Conservation (phyloP, 2,113 vertebrate species). For the Fulica atra region DNA sequence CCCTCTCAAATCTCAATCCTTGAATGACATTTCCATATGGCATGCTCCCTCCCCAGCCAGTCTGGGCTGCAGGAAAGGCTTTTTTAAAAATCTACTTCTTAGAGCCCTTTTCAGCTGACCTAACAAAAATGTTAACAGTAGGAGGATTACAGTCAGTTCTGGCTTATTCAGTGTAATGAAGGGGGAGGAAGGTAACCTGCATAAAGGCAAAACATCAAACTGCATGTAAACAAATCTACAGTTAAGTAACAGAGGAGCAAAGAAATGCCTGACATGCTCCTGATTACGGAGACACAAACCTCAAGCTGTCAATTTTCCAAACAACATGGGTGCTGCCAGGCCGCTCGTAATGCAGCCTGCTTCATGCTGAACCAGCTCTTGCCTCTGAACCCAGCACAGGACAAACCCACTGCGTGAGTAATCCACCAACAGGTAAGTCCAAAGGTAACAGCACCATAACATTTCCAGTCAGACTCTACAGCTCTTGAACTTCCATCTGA, state of each 20-base stretch:
- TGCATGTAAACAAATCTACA: background rate
- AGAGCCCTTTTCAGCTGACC: background rate
- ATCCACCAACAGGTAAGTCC: background rate
- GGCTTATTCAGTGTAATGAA: background rate
- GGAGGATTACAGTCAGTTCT: background rate
- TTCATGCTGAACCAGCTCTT: background rate
- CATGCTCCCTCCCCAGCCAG: accelerated
- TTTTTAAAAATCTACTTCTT: background rate
- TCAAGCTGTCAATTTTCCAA: background rate
- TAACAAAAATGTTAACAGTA: background rate
- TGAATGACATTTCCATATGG: background rate
- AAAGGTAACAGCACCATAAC: background rate
- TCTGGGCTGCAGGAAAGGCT: background rate
- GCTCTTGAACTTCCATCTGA: background rate
- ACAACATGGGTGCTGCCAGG: background rate
- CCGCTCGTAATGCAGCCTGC: background rate
- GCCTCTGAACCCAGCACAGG: background rate
- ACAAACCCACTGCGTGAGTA: background rate
- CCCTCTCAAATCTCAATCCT: background rate
- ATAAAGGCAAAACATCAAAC: background rate
- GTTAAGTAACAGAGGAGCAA: background rate
- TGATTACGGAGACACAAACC: background rate
- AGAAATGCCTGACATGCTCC: background rate
- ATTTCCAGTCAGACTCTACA: background rate
- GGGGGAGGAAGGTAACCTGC: background rate